phyloP scores from a whole-genome alignment of 2,888 invertebrate genomes.

The Empis livida region DNA sequence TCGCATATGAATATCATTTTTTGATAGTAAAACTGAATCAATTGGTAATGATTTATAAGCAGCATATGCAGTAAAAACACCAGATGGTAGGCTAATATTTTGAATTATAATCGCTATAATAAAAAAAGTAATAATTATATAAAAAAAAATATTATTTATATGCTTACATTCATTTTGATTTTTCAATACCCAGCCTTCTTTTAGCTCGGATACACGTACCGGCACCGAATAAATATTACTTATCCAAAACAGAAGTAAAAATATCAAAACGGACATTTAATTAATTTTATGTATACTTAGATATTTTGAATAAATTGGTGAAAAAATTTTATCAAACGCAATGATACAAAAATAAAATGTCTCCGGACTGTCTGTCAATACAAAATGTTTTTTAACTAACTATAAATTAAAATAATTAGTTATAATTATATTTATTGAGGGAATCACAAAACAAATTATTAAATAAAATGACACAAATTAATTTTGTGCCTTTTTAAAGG shows the following conservation, averaged over 20 bases:
- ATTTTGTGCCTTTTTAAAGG: too few relatives aligned
- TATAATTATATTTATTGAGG: too few relatives aligned
- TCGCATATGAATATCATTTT: constrained; percentile 64
- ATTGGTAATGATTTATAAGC: constrained; percentile 11
- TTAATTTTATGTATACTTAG: too few relatives aligned
- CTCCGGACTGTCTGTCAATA: too few relatives aligned
- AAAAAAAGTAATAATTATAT: background rate
- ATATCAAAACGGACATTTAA: too few relatives aligned
- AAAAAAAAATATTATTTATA: background rate
- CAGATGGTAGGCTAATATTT: constrained; percentile 24
- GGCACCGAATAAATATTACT: background rate
- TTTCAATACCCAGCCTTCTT: constrained; percentile 20
- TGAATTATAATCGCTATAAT: constrained; percentile 18
- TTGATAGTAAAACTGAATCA: constrained; percentile 39
- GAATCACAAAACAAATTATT: too few relatives aligned
- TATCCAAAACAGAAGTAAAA: background rate
- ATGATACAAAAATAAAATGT: too few relatives aligned
- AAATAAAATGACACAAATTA: too few relatives aligned
- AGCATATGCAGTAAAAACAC: constrained; percentile 24
- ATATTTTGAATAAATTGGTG: too few relatives aligned
- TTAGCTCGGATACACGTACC: constrained; percentile 20
- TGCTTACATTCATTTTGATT: constrained; percentile 24
- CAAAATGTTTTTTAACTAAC: too few relatives aligned
- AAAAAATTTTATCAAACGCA: too few relatives aligned
- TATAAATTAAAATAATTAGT: too few relatives aligned